These are phyloP conservation scores for Montipora cactus DNA, from an alignment of 64 coral and sea anemone genomes.

Conservation along the genomic window DNA sequence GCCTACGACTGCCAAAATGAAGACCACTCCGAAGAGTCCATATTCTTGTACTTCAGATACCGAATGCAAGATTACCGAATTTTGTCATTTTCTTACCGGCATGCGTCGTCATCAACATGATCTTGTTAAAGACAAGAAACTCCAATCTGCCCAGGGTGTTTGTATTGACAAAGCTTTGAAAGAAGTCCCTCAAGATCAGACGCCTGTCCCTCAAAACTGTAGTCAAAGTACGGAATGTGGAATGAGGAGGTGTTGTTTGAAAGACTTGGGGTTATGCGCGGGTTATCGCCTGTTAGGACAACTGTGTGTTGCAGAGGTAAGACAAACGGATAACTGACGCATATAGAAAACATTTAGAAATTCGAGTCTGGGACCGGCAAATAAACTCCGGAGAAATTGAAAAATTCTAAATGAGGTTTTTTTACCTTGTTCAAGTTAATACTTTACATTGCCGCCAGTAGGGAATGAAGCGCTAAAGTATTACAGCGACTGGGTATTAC, in stretches of 20 bases:
- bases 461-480: too few species aligned
- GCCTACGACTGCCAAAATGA: neutral
- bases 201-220: constrained; percentile 17
- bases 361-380: too few species aligned
- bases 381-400: too few species aligned
- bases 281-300: constrained; percentile 39
- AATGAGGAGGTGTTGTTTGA: constrained; percentile 33
- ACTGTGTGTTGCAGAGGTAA: constrained; percentile 45
- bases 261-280: constrained; percentile 15
- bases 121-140: neutral
- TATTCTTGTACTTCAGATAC: constrained; percentile 30
- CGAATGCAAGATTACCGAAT: constrained; percentile 44
- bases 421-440: too few species aligned
- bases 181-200: constrained; percentile 24
- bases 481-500: too few species aligned
- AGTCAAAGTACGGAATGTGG: constrained; percentile 30
- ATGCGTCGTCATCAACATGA: neutral
- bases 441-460: too few species aligned
- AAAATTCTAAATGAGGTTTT: too few species aligned
- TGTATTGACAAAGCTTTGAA: constrained; percentile 32
- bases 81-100: constrained; percentile 43
- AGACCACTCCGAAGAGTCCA: neutral
- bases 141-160: neutral
- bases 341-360: too few species aligned
- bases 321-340: neutral